Conservation (phyloP, 2,888 invertebrate species). For the Cancer borealis region DNA sequence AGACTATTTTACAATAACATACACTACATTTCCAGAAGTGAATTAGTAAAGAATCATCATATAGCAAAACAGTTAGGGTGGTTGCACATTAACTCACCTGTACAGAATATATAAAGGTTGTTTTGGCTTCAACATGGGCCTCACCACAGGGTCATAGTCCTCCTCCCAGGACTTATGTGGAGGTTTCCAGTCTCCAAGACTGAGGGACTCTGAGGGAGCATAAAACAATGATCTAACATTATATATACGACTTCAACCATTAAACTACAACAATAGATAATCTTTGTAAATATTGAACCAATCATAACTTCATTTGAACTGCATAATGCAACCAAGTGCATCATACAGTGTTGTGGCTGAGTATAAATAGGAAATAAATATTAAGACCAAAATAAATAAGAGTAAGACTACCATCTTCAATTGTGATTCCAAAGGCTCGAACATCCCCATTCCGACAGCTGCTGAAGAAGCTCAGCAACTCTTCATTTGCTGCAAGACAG, state of each 20-base stretch:
- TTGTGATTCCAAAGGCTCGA: conserved; percentile 90
- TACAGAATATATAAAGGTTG: conserved; percentile 95
- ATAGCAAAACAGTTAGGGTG: background rate
- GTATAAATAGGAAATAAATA: background rate
- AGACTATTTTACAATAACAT: background rate
- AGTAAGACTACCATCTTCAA: conserved; percentile 87
- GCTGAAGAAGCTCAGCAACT: conserved; percentile 89
- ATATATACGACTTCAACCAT: background rate
- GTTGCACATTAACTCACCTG: conserved; percentile 82
- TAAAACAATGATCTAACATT: background rate
- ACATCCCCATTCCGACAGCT: conserved; percentile 91
- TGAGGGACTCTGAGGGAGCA: conserved; percentile 86
- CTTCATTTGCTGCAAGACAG: conserved; percentile 88
- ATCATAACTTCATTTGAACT: background rate
- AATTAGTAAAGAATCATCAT: background rate
- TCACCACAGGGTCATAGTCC: conserved; percentile 89
- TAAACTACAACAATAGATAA: background rate
- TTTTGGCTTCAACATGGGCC: conserved; percentile 86
- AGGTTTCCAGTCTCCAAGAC: conserved; percentile 85
- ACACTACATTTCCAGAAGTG: background rate
- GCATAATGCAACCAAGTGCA: background rate
- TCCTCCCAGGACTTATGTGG: conserved; percentile 90
- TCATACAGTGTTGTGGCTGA: background rate
- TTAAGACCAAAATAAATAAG: background rate
- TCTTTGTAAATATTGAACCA: background rate